phyloP scores from a whole-genome alignment of 2,113 vertebrate species.

The Clarias gariepinus region DNA sequence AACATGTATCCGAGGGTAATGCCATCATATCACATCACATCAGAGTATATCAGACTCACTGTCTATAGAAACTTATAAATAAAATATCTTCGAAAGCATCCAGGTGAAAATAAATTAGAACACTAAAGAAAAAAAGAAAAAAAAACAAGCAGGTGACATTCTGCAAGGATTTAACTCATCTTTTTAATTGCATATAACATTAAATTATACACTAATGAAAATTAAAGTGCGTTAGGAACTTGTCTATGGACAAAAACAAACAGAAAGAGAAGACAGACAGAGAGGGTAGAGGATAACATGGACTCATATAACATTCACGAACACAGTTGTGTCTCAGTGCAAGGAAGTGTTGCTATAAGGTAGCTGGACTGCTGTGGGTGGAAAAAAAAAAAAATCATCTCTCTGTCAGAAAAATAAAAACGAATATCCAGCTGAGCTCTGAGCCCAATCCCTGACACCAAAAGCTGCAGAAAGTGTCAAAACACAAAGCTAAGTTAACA shows the following conservation, averaged over 20 bases:
- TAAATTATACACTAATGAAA: not conserved
- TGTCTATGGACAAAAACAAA: not conserved
- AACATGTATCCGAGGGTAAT: not conserved
- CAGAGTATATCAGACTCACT: not conserved
- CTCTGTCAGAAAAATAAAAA: slow-evolving; percentile 24
- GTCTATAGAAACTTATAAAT: not conserved
- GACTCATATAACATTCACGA: not conserved
- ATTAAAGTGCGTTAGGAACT: not conserved
- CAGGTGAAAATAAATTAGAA: not conserved
- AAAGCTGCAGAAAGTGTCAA: not conserved
- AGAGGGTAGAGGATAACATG: not conserved
- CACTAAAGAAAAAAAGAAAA: not conserved
- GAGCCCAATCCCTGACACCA: not conserved
- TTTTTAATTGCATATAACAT: not conserved
- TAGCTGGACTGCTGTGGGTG: not conserved
- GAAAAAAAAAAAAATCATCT: slow-evolving; percentile 21
- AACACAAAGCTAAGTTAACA: slow-evolving; percentile 5
- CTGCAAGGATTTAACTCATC: not conserved
- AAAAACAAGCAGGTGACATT: not conserved
- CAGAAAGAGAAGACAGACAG: not conserved
- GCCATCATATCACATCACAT: not conserved
- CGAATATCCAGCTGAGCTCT: slow-evolving; percentile 7
- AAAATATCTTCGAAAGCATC: not conserved
- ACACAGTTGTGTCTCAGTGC: not conserved
- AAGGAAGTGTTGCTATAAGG: not conserved